Evolutionary conservation across 2,113 vertebrate genomes (phyloP).

Genomic region (Chelonoidis abingdonii): DNA sequence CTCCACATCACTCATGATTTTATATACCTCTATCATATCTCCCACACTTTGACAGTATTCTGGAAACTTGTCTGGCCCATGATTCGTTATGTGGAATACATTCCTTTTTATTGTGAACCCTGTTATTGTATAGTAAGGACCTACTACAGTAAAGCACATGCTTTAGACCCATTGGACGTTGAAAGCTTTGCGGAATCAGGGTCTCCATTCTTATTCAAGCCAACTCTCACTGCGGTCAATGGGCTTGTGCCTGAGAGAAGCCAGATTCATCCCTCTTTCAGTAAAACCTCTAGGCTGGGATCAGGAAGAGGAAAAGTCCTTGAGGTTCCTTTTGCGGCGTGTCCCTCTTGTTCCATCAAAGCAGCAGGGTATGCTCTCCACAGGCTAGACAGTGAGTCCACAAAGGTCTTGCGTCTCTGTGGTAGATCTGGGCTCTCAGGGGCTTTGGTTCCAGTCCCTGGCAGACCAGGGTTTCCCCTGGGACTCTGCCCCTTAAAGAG

Average conservation of each 20-base stretch:
- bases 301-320: neutral
- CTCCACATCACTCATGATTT: too few species aligned
- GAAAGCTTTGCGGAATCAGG: neutral
- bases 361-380: too few species aligned
- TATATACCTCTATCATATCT: too few species aligned
- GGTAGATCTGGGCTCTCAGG: neutral
- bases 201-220: neutral
- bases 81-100: neutral
- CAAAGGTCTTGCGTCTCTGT: neutral
- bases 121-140: neutral
- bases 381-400: too few species aligned
- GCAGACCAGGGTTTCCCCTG: neutral
- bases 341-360: neutral
- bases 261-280: neutral
- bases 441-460: neutral
- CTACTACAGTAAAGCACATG: neutral
- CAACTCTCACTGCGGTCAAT: neutral
- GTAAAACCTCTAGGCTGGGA: neutral
- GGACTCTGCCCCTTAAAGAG: neutral
- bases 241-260: neutral
- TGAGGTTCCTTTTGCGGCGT: neutral
- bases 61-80: accelerated
- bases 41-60: accelerated
- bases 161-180: neutral
- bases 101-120: accelerated